Evolutionary conservation across 2,888 invertebrate species (phyloP).

Genomic region (Pemphredon lugubris): DNA sequence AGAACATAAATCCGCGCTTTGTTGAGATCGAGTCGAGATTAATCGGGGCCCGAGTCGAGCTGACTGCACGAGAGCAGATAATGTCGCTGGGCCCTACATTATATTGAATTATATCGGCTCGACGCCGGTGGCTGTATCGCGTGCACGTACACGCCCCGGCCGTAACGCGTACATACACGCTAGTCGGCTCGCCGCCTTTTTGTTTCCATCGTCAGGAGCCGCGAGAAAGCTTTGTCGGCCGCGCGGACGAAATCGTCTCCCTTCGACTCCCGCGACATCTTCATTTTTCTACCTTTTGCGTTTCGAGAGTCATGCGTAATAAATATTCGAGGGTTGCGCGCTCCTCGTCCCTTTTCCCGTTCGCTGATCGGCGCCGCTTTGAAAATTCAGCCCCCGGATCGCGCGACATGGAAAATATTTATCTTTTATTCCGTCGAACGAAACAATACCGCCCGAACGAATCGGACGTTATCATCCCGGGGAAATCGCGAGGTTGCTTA

Average conservation of each 20-base stretch:
- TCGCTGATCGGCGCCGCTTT: background rate
- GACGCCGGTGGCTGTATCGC: conserved; percentile 41
- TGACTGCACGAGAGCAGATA: conserved; percentile 70
- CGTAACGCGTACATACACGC: conserved; percentile 3
- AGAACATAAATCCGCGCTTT: conserved; percentile 73
- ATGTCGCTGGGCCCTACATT: conserved; percentile 70
- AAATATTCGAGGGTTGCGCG: conserved; percentile 6
- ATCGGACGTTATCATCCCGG: too few species aligned
- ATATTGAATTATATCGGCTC: conserved; percentile 73
- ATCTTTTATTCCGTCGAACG: too few species aligned
- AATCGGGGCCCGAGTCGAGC: conserved; percentile 65
- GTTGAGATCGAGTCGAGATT: conserved; percentile 75
- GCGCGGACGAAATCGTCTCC: conserved; percentile 54
- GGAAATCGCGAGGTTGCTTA: too few species aligned
- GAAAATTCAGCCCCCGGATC: background rate
- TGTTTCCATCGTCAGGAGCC: conserved; percentile 36
- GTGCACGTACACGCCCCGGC: conserved; percentile 33
- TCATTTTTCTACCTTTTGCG: conserved; percentile 45
- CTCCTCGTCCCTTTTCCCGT: background rate
- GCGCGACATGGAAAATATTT: background rate
- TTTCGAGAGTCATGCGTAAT: conserved; percentile 16
- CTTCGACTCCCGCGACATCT: conserved; percentile 56
- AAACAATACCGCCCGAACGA: too few species aligned
- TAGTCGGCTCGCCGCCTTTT: conserved; percentile 21
- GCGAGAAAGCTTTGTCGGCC: conserved; percentile 51